Percentiles rank a stretch among this genome's conserved stretches.
Evolutionary conservation across 2,888 invertebrate genomes (phyloP).

Genomic region (Sericinus montela): DNA sequence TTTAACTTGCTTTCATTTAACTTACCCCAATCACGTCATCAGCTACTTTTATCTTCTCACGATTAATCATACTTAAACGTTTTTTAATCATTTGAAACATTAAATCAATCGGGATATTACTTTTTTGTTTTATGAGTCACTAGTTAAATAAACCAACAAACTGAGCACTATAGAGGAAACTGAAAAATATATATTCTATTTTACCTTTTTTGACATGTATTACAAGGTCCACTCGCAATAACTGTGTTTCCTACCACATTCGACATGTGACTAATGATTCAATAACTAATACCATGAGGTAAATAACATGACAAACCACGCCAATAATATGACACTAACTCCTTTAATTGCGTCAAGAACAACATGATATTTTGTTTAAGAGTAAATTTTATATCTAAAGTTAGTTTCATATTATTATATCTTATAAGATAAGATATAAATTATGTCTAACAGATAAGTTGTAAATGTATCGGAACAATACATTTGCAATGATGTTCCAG

Average conservation of each 20-base stretch:
- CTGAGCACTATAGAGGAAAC: conserved; percentile 26
- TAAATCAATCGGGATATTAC: conserved; percentile 14
- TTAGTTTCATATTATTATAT: too few species aligned
- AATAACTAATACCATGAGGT: conserved; percentile 11
- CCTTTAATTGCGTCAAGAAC: conserved; percentile 12
- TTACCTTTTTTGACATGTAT: conserved; percentile 21
- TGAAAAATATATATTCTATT: conserved; percentile 30
- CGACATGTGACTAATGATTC: conserved; percentile 16
- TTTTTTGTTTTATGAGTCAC: conserved; percentile 4
- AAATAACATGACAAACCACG: conserved; percentile 10
- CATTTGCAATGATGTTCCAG: too few species aligned
- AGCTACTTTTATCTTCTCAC: conserved; percentile 30
- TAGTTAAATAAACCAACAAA: conserved; percentile 16
- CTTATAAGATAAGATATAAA: conserved; percentile 1
- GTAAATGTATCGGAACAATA: too few species aligned
- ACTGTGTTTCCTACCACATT: conserved; percentile 20
- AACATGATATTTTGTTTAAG: conserved; percentile 7
- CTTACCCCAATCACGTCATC: conserved; percentile 24
- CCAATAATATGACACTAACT: conserved; percentile 10
- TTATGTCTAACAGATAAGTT: too few species aligned
- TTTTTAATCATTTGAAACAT: conserved; percentile 46
- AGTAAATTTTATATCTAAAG: conserved; percentile 7
- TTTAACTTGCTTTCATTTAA: neutral
- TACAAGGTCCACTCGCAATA: conserved; percentile 21
- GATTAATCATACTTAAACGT: conserved; percentile 45